Percentiles rank a stretch among this genome's conserved stretches.
phyloP scores from a whole-genome alignment of 2,797 vertebrate genomes.

The Coccyzus lansbergi region DNA sequence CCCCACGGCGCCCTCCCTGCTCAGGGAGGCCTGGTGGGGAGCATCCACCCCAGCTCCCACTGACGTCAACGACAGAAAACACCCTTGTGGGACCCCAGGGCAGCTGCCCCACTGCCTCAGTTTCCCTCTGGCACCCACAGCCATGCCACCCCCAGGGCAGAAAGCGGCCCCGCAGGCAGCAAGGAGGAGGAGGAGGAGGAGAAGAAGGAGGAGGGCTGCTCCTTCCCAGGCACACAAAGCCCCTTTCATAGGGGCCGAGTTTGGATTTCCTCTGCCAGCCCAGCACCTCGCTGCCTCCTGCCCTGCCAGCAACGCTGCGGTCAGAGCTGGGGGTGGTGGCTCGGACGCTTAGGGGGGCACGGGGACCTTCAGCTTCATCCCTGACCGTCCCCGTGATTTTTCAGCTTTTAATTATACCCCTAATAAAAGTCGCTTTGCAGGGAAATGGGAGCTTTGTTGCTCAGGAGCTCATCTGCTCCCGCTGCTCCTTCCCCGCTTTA shows the following conservation, averaged over 20 bases:
- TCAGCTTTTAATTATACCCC: slow-evolving; percentile 51
- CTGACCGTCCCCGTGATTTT: not conserved
- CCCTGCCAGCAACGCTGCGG: slow-evolving; percentile 38
- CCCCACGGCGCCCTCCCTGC: not conserved
- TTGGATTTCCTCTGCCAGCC: slow-evolving; percentile 47
- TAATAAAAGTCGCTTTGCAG: slow-evolving; percentile 54
- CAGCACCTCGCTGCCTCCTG: slow-evolving; percentile 52
- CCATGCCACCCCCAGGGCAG: not conserved
- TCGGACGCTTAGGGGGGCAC: not conserved
- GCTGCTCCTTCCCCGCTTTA: slow-evolving; percentile 69
- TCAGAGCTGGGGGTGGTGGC: not conserved
- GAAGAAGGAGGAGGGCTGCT: slow-evolving; percentile 11
- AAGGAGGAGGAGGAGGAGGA: not conserved
- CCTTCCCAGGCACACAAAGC: slow-evolving; percentile 53
- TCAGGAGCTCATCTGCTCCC: slow-evolving; percentile 67
- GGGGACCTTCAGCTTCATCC: not conserved
- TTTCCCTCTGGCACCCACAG: not conserved
- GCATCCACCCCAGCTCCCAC: not conserved
- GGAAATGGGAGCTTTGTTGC: slow-evolving; percentile 66
- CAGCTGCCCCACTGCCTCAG: not conserved
- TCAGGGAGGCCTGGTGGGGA: not conserved
- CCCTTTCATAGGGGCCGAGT: slow-evolving; percentile 62
- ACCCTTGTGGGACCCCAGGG: not conserved
- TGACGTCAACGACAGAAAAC: rapidly evolving
- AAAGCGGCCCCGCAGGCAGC: not conserved